Evolutionary conservation across 2,113 vertebrate species (phyloP), one percentile per base, ranked within the genome.

Genomic region (Todiramphus chloris): DNA sequence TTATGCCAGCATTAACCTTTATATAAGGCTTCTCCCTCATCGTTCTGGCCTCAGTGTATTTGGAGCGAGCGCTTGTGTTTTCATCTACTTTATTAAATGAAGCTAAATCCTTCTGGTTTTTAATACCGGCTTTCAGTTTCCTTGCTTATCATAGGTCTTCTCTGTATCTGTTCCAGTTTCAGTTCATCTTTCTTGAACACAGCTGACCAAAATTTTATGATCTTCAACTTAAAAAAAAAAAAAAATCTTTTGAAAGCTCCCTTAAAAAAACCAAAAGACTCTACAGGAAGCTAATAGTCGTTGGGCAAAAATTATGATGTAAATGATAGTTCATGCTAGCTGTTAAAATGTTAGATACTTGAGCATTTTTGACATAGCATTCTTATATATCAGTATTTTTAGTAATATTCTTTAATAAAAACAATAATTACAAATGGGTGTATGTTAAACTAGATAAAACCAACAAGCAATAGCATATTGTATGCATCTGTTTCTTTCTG

Each of bases 111-210:
- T 58, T 76, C 10, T 55, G 55, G 8, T 55, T 62, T 70, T 9
- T 56, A 64, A 43, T 33, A 48, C 41, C 1, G 2, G 2, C 51
- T 95, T 84, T 92, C 39, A 55, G 83, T 92, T 93, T 95, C 79
- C 6, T 33, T 77, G 37, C 60, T 89, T 4, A 33, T 94, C 31
- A 15, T 59, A 70, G 37, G 8, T 60, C 31, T 83, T 81, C 11
- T 74, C 55, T 89, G 55, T 51, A 63, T 20, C 41, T 90, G 76
- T 80, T 94, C 43, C 11, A 63, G 69, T 95, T 95, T 93, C 94
- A 87, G 43, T 83, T 94, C 70, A 56, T 82, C 11, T 82, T 94
- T 90, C 41, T 73, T 43, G 46, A 86, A 24, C 9, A 1, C 19
- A 6, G 14, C 23, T 67, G 31, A 63, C 41, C 1, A 16, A 70